Conservation (phyloP, 2,888 invertebrate genomes). For the Acleris cristana region DNA sequence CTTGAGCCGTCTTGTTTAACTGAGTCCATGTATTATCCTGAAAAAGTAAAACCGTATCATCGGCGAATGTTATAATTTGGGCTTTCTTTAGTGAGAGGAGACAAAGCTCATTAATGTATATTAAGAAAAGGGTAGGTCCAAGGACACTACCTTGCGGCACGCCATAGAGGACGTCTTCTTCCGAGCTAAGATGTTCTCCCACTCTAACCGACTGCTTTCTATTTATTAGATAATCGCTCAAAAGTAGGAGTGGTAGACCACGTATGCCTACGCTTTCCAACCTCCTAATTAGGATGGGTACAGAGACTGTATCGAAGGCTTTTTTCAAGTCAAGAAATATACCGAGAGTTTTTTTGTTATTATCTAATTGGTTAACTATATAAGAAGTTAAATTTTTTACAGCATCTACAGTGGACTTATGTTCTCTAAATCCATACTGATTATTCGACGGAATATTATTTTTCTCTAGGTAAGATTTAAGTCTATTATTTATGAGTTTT, state of each 20-base stretch:
- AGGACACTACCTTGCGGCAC: constrained; percentile 7
- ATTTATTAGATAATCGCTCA: background rate
- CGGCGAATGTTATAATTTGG: background rate
- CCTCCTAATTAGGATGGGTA: background rate
- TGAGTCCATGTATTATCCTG: background rate
- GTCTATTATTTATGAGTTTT: constrained; percentile 1
- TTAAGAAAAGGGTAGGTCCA: background rate
- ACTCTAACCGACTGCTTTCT: constrained; percentile 2
- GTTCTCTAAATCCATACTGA: constrained; percentile 3
- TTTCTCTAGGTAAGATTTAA: background rate
- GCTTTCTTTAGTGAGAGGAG: background rate
- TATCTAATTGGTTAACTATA: background rate
- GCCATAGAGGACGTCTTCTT: background rate
- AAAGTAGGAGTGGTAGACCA: background rate
- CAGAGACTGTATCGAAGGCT: background rate
- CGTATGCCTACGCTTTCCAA: constrained; percentile 3
- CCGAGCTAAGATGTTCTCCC: background rate
- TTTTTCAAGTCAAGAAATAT: constrained; percentile 9
- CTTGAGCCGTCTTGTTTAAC: background rate
- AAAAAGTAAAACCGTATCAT: background rate
- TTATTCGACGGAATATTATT: background rate
- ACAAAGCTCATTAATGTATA: background rate
- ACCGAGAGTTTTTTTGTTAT: constrained; percentile 1
- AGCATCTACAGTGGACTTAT: background rate
- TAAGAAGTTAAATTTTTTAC: no score